These are phyloP conservation scores for Camelus bactrianus DNA, from an alignment of 2,113 vertebrate genomes.

Conservation along the genomic window DNA sequence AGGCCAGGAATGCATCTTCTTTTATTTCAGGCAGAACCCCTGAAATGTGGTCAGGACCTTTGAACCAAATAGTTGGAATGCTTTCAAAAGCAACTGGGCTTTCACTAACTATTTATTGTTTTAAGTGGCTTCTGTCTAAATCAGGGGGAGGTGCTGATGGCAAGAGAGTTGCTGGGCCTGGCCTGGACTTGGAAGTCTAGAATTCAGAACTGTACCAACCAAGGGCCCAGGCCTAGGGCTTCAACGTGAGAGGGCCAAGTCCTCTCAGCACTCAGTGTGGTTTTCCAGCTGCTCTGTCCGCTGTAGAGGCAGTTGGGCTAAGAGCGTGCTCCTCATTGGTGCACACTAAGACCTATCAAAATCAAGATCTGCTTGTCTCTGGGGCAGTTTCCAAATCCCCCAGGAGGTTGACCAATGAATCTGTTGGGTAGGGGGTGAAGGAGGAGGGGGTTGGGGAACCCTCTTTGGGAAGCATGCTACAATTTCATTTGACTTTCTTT, in stretches of 20 bases:
- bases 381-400: constrained; percentile 21
- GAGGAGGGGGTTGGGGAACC: neutral
- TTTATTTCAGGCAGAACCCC: constrained; percentile 40
- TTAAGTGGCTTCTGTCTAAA: constrained; percentile 58
- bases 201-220: constrained; percentile 53
- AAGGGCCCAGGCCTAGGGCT: neutral
- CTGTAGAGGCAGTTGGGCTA: constrained; percentile 19
- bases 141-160: neutral
- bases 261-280: neutral
- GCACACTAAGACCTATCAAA: neutral
- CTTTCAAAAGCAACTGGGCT: constrained; percentile 53
- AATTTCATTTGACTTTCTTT: constrained; percentile 56
- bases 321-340: constrained; percentile 43
- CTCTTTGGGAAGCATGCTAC: constrained; percentile 47
- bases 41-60: constrained; percentile 49
- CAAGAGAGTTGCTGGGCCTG: neutral
- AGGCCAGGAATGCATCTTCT: constrained; percentile 55
- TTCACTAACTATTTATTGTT: constrained; percentile 32
- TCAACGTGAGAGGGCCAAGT: neutral
- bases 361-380: constrained; percentile 55
- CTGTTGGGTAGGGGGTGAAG: neutral
- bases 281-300: neutral
- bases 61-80: constrained; percentile 44
- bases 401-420: constrained; percentile 7
- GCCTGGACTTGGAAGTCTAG: neutral